phyloP scores from a whole-genome alignment of 2,113 vertebrate genomes.

The Aepyceros melampus region DNA sequence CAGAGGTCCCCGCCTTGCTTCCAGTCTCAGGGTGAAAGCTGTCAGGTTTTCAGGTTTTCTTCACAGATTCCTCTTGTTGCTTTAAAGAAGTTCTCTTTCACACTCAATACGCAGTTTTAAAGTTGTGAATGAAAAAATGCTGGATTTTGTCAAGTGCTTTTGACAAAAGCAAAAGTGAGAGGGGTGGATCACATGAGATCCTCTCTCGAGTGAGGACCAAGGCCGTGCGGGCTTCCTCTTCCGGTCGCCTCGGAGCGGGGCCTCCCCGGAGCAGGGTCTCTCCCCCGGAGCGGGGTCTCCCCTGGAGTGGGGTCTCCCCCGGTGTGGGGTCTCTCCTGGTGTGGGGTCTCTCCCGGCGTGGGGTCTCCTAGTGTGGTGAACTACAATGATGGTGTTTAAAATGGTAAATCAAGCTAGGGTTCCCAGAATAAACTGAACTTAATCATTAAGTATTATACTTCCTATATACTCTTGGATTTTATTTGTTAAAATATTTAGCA shows the following conservation, averaged over 20 bases:
- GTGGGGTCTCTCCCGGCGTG: background rate
- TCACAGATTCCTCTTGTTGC: background rate
- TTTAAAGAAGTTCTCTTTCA: background rate
- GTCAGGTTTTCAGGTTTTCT: background rate
- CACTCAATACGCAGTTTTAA: background rate
- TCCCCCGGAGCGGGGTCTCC: too few relatives aligned
- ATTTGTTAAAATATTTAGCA: background rate
- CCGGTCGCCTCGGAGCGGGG: background rate
- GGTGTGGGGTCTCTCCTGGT: fast-evolving
- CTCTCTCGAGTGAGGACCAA: background rate
- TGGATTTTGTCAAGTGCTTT: background rate
- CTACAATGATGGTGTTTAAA: background rate
- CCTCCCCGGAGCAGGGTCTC: too few relatives aligned
- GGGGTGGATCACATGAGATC: background rate
- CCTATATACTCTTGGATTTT: background rate
- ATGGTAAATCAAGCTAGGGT: background rate
- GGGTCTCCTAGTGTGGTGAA: background rate
- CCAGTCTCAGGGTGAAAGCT: background rate
- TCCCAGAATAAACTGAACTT: background rate
- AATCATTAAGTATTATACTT: background rate
- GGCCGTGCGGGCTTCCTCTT: background rate
- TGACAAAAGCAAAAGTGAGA: background rate
- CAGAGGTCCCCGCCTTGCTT: background rate
- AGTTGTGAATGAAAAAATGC: background rate
- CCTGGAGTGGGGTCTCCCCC: too few relatives aligned